Conservation (phyloP, 35 echinoderm and acorn worm genomes). For the Anneissia japonica region DNA sequence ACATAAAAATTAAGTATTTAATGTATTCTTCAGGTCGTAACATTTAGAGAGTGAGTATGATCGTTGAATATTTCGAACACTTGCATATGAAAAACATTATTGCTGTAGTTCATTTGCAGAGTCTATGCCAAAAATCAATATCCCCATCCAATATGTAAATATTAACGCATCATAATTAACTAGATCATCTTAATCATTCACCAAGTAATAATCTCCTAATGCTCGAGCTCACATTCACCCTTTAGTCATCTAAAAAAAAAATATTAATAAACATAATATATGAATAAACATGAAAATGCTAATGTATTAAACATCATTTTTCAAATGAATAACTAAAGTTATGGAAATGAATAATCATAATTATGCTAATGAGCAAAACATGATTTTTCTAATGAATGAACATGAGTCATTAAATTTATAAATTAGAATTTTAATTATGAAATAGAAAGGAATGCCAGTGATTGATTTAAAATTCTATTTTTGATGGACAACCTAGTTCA, state of each 20-base stretch:
- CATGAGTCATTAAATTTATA: not conserved
- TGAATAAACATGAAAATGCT: not conserved
- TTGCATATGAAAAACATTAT: no score
- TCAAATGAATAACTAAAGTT: no score
- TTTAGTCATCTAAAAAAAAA: not conserved
- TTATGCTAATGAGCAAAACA: no score
- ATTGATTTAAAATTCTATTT: no score
- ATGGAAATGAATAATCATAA: no score
- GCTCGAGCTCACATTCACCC: not conserved
- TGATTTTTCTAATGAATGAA: no score
- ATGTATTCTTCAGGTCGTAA: not conserved
- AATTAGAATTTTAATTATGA: not conserved
- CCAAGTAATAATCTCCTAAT: not conserved
- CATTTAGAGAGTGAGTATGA: not conserved
- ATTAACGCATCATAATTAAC: not conserved
- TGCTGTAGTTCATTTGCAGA: not conserved
- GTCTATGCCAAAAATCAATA: not conserved
- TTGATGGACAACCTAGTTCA: no score
- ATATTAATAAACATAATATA: not conserved
- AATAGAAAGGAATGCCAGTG: no score
- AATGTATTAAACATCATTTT: not conserved
- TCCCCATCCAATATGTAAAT: not conserved
- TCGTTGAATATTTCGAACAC: no score
- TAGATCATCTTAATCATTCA: not conserved
- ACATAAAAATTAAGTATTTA: no score